Conservation (phyloP, 2,113 vertebrate species). For the Erpornis zantholeuca region DNA sequence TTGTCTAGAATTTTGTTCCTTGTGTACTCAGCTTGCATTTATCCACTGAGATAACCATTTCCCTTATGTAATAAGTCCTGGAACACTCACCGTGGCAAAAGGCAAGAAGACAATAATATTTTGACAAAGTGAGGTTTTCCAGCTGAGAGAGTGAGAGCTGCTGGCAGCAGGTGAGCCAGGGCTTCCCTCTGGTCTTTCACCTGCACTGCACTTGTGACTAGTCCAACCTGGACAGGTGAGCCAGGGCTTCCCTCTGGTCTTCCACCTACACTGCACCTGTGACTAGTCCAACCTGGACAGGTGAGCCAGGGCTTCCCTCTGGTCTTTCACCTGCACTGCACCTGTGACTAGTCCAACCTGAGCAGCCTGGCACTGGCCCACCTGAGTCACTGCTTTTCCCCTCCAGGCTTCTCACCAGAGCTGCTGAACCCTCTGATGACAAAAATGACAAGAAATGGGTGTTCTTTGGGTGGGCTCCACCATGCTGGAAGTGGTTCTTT, state of each 20-base stretch:
- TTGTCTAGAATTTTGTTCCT: background rate
- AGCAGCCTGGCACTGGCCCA: background rate
- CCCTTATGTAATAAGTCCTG: background rate
- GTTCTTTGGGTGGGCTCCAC: background rate
- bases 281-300: background rate
- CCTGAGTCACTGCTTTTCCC: background rate
- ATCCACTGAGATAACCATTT: background rate
- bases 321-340: background rate
- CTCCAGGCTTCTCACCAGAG: background rate
- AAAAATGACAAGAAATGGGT: background rate
- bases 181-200: background rate
- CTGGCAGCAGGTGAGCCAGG: background rate
- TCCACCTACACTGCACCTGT: background rate
- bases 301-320: background rate
- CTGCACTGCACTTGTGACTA: background rate
- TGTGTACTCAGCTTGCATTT: background rate
- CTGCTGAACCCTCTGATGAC: background rate
- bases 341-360: background rate
- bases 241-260: background rate
- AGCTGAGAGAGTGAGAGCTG: background rate
- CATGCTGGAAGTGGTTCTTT: conserved; percentile 5
- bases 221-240: background rate
- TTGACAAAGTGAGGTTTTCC: background rate
- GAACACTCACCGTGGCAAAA: background rate
- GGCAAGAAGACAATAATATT: background rate